These are phyloP conservation scores for Pomatorhinus ruficollis DNA, from an alignment of 2,113 vertebrate species.

Conservation along the genomic window DNA sequence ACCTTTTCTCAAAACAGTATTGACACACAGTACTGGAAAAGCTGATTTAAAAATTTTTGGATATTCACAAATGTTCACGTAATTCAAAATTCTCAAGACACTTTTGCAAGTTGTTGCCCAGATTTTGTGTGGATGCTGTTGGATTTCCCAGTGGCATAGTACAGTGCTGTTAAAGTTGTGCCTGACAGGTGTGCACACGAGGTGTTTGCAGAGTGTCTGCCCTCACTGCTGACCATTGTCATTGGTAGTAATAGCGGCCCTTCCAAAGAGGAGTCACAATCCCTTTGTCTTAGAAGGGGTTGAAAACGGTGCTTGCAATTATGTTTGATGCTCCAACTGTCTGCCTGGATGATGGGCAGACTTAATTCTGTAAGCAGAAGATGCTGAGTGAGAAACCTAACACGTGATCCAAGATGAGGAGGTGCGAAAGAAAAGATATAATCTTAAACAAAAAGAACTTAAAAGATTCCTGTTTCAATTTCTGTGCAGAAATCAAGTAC, in stretches of 20 bases:
- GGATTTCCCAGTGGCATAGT: background rate
- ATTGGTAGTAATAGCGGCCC: background rate
- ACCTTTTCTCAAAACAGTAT: background rate
- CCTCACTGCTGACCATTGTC: background rate
- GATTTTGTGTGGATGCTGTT: background rate
- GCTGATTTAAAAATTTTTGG: background rate
- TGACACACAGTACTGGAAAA: background rate
- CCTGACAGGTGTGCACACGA: accelerated
- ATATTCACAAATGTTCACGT: background rate
- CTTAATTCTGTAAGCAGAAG: background rate
- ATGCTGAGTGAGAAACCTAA: background rate
- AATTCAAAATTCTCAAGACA: background rate
- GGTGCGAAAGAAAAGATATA: background rate
- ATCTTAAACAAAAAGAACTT: background rate
- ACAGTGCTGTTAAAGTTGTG: accelerated
- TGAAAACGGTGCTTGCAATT: background rate
- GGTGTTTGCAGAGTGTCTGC: background rate
- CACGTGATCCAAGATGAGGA: background rate
- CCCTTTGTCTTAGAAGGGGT: background rate
- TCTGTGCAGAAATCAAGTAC: background rate
- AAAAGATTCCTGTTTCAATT: background rate
- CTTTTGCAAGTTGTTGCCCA: background rate
- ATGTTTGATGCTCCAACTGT: background rate
- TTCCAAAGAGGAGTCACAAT: background rate
- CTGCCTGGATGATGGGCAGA: background rate